These are phyloP conservation scores for Eretmochelys imbricata DNA, from an alignment of 2,113 vertebrate species.

Conservation along the genomic window DNA sequence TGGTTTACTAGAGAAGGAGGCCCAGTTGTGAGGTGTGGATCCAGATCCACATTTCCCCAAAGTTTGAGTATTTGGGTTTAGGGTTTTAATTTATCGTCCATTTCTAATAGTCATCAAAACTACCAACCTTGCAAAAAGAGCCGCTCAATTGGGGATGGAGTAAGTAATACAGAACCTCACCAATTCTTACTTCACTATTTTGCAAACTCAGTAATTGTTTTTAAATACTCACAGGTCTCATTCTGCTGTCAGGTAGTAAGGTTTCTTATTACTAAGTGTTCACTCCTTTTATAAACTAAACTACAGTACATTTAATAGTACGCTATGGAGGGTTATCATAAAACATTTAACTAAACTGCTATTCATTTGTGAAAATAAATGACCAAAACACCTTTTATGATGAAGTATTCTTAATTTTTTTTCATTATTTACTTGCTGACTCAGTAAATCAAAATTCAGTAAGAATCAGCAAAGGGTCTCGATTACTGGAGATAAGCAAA, in stretches of 20 bases:
- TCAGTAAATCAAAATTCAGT: not conserved
- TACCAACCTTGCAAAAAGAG: not conserved
- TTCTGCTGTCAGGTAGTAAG: not conserved
- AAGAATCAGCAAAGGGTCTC: not conserved
- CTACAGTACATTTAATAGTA: not conserved
- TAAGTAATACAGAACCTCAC: not conserved
- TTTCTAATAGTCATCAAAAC: not conserved
- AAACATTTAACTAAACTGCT: not conserved
- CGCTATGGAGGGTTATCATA: accelerated
- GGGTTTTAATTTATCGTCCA: not conserved
- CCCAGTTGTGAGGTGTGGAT: not conserved
- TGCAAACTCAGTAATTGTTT: not conserved
- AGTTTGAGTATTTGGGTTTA: not conserved
- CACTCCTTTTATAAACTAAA: not conserved
- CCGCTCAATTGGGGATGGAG: not conserved
- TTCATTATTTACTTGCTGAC: not conserved
- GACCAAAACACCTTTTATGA: not conserved
- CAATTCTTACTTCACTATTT: not conserved
- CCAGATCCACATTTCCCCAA: not conserved
- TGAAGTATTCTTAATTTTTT: not conserved
- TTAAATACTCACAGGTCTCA: not conserved
- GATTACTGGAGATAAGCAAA: not conserved
- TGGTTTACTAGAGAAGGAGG: not conserved
- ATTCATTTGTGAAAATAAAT: slow-evolving; percentile 16
- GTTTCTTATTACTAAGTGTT: not conserved